Evolutionary conservation across 1,140 invertebrate genomes (phyloP).

Genomic region (Brachystomella parvula): DNA sequence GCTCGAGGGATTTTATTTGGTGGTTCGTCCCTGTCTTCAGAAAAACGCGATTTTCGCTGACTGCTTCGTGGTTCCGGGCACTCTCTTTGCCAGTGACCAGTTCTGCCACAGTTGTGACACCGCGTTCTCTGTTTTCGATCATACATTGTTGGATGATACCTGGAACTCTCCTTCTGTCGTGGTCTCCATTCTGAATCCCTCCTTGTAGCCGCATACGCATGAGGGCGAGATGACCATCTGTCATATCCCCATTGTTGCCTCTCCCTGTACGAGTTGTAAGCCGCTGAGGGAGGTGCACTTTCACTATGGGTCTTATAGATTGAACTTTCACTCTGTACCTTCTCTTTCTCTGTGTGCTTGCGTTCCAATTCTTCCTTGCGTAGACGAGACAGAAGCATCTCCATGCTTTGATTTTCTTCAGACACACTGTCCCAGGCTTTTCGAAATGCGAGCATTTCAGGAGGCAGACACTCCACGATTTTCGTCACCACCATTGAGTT

Average conservation of each 20-base stretch:
- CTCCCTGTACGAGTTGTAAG: neutral
- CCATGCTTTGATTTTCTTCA: constrained; percentile 13
- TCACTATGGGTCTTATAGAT: neutral
- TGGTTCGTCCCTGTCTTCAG: no score
- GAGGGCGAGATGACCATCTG: neutral
- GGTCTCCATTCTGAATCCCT: neutral
- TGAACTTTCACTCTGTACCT: neutral
- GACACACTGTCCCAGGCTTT: constrained; percentile 19
- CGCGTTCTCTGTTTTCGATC: neutral
- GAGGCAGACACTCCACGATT: constrained; percentile 13
- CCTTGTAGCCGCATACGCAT: neutral
- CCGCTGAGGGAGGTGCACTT: neutral
- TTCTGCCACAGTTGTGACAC: neutral
- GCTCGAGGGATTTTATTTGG: no score
- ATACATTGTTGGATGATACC: neutral
- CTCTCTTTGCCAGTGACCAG: neutral
- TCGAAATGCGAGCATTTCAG: constrained; percentile 2
- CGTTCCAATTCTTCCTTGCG: constrained; percentile 11
- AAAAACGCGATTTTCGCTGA: no score
- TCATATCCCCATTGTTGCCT: neutral
- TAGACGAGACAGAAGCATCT: constrained; percentile 11
- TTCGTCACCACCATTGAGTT: constrained; percentile 13
- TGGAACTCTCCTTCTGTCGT: neutral
- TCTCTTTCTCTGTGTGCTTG: neutral
- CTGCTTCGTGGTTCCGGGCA: no score